phyloP scores from a whole-genome alignment of 2,113 vertebrate species.

The Craseonycteris thonglongyai region DNA sequence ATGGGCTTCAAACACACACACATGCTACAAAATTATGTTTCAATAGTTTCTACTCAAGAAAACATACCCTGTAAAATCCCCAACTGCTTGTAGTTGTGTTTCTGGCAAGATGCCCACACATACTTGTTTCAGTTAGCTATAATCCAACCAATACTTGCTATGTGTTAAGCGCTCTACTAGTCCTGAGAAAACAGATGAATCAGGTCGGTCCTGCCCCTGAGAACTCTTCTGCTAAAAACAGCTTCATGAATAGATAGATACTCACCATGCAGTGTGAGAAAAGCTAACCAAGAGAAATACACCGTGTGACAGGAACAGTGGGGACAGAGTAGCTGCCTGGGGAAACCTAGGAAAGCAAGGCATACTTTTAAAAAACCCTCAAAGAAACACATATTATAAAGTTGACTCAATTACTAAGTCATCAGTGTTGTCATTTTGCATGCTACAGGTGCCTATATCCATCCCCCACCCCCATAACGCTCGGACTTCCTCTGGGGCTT shows the following conservation, averaged over 20 bases:
- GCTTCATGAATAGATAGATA: neutral
- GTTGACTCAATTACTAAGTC: neutral
- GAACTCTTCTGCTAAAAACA: neutral
- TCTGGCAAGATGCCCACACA: neutral
- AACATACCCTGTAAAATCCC: neutral
- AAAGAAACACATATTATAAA: neutral
- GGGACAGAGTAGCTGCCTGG: neutral
- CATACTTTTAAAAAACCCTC: neutral
- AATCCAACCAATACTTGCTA: neutral
- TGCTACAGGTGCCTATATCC: neutral
- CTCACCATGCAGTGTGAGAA: neutral
- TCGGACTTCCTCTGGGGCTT: neutral
- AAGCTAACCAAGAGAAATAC: neutral
- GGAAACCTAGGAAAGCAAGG: neutral
- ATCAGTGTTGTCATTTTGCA: neutral
- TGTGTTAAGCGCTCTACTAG: neutral
- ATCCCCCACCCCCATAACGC: neutral
- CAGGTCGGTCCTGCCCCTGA: neutral
- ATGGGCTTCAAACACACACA: neutral
- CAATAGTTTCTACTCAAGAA: neutral
- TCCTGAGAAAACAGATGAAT: neutral
- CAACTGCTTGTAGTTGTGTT: neutral
- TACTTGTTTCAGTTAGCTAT: neutral
- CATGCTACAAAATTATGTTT: neutral
- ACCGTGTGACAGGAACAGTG: neutral